These are phyloP conservation scores for Uria lomvia DNA, from an alignment of 2,113 vertebrate genomes.

Conservation along the genomic window DNA sequence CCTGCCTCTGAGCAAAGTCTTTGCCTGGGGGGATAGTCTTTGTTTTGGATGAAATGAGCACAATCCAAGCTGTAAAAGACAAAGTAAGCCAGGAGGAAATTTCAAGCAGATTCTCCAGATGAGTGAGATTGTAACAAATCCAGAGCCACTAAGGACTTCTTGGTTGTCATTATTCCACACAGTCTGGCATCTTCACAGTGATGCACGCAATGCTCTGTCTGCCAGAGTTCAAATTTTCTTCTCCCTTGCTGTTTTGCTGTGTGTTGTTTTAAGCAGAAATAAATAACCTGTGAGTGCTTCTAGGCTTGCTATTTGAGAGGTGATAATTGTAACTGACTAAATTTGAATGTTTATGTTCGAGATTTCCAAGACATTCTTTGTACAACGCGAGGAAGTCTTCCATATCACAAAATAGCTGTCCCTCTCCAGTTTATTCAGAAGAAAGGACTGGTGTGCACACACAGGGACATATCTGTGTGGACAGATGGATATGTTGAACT, in stretches of 20 bases:
- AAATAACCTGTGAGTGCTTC: not conserved
- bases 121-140: not conserved
- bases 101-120: not conserved
- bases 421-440: not conserved
- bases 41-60: not conserved
- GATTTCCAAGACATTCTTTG: not conserved
- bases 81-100: not conserved
- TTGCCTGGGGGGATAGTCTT: not conserved
- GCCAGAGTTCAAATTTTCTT: not conserved
- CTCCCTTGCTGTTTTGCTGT: not conserved
- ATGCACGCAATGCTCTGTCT: not conserved
- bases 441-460: not conserved
- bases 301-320: not conserved
- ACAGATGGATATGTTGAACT: not conserved
- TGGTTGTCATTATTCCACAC: not conserved
- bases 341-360: not conserved
- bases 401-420: not conserved
- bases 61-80: not conserved
- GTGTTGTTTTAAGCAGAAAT: not conserved
- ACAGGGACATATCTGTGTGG: accelerated
- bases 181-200: not conserved
- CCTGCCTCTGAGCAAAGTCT: not conserved
- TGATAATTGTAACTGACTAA: accelerated
- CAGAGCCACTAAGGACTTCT: not conserved
- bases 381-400: accelerated